phyloP scores from a whole-genome alignment of 2,888 invertebrate genomes.

The Mesochorus sp. region DNA sequence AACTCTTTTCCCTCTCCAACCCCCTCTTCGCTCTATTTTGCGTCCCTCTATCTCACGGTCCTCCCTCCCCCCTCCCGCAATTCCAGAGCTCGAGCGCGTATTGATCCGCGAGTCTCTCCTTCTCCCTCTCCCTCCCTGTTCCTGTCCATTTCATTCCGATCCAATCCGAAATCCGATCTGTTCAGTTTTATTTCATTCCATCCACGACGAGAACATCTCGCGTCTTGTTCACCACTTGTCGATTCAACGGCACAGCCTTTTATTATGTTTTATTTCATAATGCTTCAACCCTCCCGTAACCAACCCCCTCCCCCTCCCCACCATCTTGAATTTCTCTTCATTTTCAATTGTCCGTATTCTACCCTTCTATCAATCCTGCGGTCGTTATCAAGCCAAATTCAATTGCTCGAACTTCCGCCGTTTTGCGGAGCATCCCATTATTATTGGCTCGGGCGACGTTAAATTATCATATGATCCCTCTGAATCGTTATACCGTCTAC shows the following conservation, averaged over 20 bases:
- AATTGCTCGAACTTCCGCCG: constrained; percentile 27
- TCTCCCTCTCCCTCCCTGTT: constrained; percentile 38
- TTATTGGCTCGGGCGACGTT: not conserved
- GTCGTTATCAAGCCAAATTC: constrained; percentile 26
- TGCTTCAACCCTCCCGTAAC: constrained; percentile 1
- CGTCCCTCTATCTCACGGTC: constrained; percentile 60
- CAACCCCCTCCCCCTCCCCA: no score
- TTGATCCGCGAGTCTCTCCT: constrained; percentile 75
- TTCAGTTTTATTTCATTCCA: constrained; percentile 62
- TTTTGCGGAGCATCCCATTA: constrained; percentile 2
- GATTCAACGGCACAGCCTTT: constrained; percentile 46
- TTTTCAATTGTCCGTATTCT: no score
- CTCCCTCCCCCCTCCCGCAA: constrained; percentile 61
- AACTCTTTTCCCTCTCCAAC: not conserved
- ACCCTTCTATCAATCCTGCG: not conserved
- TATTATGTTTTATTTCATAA: constrained; percentile 10
- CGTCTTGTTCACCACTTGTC: constrained; percentile 51
- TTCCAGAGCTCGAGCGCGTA: constrained; percentile 74
- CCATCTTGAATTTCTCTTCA: no score
- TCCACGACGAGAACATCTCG: constrained; percentile 3
- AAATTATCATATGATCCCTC: constrained; percentile 20
- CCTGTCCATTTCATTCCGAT: constrained; percentile 71
- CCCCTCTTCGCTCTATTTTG: not conserved
- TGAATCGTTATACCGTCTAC: no score
- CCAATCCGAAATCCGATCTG: constrained; percentile 66